Percentiles rank a stretch among this genome's conserved stretches.
These are phyloP conservation scores for Barnardius zonarius DNA, from an alignment of 2,113 vertebrate species.

Conservation along the genomic window DNA sequence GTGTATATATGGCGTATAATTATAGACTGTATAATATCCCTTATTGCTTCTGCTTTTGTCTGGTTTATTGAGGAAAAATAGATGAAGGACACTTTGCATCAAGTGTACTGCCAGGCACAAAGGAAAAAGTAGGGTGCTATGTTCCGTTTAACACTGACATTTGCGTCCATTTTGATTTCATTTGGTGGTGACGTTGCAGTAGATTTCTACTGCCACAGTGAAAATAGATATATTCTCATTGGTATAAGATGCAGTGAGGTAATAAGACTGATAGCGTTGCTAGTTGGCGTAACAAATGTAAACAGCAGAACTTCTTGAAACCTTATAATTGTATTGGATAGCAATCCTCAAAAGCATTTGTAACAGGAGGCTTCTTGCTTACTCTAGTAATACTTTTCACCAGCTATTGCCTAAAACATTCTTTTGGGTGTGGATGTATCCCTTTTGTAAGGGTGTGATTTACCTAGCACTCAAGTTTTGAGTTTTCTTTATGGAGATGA, in stretches of 20 bases:
- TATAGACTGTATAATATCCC: neutral
- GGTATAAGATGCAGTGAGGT: neutral
- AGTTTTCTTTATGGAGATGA: neutral
- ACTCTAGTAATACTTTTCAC: neutral
- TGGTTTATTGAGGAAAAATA: neutral
- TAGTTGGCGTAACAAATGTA: neutral
- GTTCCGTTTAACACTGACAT: neutral
- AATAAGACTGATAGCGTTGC: accelerated
- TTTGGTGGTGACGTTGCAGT: neutral
- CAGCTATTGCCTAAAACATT: accelerated
- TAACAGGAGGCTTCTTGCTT: neutral
- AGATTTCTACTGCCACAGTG: neutral
- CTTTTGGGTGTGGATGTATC: neutral
- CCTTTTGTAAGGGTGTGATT: neutral
- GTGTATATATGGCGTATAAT: neutral
- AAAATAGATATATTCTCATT: neutral
- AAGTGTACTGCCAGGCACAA: neutral
- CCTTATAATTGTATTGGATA: neutral
- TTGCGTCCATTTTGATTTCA: neutral
- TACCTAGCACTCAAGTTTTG: neutral
- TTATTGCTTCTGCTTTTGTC: neutral
- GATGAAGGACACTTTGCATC: neutral
- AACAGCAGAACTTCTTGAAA: neutral
- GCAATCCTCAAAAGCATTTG: neutral
- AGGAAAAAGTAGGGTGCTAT: neutral